These are phyloP conservation scores for Drosophila pseudotalamancana DNA, from an alignment of 2,888 invertebrate genomes.

Conservation along the genomic window DNA sequence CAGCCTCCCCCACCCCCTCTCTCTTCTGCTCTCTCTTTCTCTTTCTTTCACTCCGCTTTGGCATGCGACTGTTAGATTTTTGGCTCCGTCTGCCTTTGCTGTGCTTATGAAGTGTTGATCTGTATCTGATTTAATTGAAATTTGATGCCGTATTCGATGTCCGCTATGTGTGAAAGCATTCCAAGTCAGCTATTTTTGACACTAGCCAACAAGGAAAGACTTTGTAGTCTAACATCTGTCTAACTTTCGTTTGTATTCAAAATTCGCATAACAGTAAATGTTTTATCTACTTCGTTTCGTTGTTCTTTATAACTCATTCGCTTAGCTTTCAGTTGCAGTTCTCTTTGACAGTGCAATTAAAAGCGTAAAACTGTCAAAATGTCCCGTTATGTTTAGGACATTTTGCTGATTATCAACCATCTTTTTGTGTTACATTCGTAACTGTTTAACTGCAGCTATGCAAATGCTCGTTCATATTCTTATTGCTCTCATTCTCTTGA, in stretches of 20 bases:
- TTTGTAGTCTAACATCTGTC: too few species aligned
- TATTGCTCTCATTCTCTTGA: neutral
- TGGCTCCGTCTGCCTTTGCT: neutral
- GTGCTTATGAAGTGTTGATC: constrained; percentile 71
- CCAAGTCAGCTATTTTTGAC: constrained; percentile 30
- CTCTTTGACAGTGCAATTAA: neutral
- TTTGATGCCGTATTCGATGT: constrained; percentile 63
- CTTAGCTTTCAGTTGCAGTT: too few species aligned
- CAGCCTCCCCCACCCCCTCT: neutral
- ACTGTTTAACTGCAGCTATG: neutral
- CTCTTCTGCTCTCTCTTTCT: neutral
- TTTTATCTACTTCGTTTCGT: too few species aligned
- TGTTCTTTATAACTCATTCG: too few species aligned
- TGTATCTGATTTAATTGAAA: constrained; percentile 73
- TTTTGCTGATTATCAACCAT: neutral
- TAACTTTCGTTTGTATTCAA: too few species aligned
- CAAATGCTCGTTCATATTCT: neutral
- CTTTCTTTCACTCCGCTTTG: constrained; percentile 1
- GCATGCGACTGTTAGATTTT: constrained; percentile 21
- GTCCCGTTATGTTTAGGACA: neutral
- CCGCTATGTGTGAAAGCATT: constrained; percentile 24
- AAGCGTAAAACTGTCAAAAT: neutral
- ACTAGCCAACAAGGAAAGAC: constrained; percentile 2
- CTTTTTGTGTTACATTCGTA: neutral
- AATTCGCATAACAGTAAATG: too few species aligned